phyloP scores from a whole-genome alignment of 2,797 vertebrate species.

The Poecilia velifera region DNA sequence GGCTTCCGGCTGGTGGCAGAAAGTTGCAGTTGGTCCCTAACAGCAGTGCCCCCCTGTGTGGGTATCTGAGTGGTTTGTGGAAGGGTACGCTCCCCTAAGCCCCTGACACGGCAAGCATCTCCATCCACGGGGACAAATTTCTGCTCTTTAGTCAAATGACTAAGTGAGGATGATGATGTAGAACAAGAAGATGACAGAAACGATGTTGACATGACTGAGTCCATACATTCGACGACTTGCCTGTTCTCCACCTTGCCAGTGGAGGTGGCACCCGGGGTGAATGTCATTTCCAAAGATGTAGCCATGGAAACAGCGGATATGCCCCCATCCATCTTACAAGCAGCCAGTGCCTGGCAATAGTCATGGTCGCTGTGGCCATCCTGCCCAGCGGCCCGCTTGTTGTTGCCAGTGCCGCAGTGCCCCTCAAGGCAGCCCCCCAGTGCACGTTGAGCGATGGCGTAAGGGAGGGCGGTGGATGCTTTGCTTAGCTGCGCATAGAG shows the following conservation, averaged over 20 bases:
- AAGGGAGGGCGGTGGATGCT: slow-evolving; percentile 84
- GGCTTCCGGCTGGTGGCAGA: slow-evolving; percentile 86
- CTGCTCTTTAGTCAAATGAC: slow-evolving; percentile 83
- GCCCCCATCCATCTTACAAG: slow-evolving; percentile 86
- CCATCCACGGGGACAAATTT: slow-evolving; percentile 80
- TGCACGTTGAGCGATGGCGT: slow-evolving; percentile 54
- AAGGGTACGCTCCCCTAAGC: slow-evolving; percentile 62
- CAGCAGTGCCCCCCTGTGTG: slow-evolving; percentile 42
- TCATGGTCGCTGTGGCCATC: slow-evolving; percentile 94
- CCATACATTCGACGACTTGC: slow-evolving; percentile 89
- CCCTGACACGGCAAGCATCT: slow-evolving; percentile 74
- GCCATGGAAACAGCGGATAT: slow-evolving; percentile 87
- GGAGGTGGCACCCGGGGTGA: slow-evolving; percentile 81
- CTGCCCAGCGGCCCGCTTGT: slow-evolving; percentile 85
- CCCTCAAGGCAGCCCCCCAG: slow-evolving; percentile 83
- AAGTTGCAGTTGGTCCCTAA: slow-evolving; percentile 57
- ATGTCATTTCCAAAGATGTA: slow-evolving; percentile 87
- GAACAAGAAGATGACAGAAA: slow-evolving; percentile 76
- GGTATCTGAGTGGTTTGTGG: slow-evolving; percentile 55
- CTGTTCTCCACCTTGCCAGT: slow-evolving; percentile 85
- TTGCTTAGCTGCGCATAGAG: slow-evolving; percentile 94
- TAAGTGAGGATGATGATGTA: slow-evolving; percentile 70
- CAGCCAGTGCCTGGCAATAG: slow-evolving; percentile 94
- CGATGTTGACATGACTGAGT: slow-evolving; percentile 83
- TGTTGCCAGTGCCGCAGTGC: slow-evolving; percentile 83